Evolutionary conservation across 2,797 vertebrate species (phyloP).

Genomic region (Girardinus metallicus): DNA sequence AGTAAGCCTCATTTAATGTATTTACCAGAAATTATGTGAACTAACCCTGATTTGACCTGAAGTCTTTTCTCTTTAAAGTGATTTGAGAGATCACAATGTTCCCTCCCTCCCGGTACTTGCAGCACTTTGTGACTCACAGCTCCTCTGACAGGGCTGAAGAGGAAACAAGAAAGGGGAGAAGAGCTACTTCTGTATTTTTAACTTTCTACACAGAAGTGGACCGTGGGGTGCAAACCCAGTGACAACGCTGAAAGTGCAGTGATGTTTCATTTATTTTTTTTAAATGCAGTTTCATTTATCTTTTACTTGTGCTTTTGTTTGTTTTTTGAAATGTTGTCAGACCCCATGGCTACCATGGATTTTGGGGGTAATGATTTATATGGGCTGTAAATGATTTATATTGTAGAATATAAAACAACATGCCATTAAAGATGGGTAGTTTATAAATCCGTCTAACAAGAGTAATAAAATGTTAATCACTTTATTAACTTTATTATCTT

Average conservation of each 20-base stretch:
- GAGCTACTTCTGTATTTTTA: slow-evolving; percentile 22
- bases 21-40: background rate
- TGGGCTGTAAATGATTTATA: slow-evolving; percentile 12
- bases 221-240: background rate
- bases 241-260: background rate
- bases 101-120: slow-evolving; percentile 9
- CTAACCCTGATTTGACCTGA: background rate
- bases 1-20: background rate
- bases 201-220: background rate
- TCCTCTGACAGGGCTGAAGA: slow-evolving; percentile 2
- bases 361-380: background rate
- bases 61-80: background rate
- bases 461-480: background rate
- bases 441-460: background rate
- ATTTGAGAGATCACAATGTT: slow-evolving; percentile 3
- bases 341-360: background rate
- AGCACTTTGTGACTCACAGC: slow-evolving; percentile 3
- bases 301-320: background rate
- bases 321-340: background rate
- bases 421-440: background rate
- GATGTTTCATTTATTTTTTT: background rate
- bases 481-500: slow-evolving; percentile 3
- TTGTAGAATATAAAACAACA: background rate
- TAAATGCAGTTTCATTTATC: background rate
- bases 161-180: slow-evolving; percentile 19